Evolutionary conservation across 2,113 vertebrate species (phyloP), one percentile per base, ranked within the genome.

Genomic region (Ceyx melanurus): DNA sequence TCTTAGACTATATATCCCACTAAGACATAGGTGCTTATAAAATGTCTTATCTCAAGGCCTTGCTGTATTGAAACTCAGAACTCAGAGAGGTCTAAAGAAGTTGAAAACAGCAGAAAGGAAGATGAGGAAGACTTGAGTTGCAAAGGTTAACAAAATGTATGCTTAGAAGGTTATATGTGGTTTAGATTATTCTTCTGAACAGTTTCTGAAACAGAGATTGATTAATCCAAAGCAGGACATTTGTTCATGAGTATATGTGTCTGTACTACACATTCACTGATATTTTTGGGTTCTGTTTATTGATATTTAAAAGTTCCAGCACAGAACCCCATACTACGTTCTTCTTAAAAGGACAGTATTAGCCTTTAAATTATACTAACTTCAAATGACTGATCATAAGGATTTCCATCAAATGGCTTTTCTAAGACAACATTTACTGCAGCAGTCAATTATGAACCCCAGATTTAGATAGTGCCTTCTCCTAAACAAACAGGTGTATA

Each of bases 341-440:
- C 61, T 91, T 71, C 72, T 88, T 84, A 60, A 90, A 89, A 82
- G 56, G 45, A 51, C 48, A 88, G n/a, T 43, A 77, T 73, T 80
- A 85, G 45, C 65, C 46, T 89, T 93, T 56, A 80, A 80, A 77
- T 77, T 88, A 89, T 67, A 72, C 71, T 86, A 58, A 20, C 26
- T 82, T 91, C 71, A 66, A 62, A 82, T 56, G 78, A 83, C 37
- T 73, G 58, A 75, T 80, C 0, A 3, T 70, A 83, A 79, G 42
- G 15, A 82, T 74, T 90, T 83, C 77, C 43, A 28, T 79, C 53
- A 66, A 88, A 78, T n/a, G 66, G 22, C 11, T 93, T 93, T 90
- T 96, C 74, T 57, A 77, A 89, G 75, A 62, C 45, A 92, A 68
- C 67, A 75, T 92, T 86, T 90, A 90, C 85, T 60, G 65, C 33